phyloP scores from a whole-genome alignment of 2,888 invertebrate genomes.

The Brassicogethes aeneus region DNA sequence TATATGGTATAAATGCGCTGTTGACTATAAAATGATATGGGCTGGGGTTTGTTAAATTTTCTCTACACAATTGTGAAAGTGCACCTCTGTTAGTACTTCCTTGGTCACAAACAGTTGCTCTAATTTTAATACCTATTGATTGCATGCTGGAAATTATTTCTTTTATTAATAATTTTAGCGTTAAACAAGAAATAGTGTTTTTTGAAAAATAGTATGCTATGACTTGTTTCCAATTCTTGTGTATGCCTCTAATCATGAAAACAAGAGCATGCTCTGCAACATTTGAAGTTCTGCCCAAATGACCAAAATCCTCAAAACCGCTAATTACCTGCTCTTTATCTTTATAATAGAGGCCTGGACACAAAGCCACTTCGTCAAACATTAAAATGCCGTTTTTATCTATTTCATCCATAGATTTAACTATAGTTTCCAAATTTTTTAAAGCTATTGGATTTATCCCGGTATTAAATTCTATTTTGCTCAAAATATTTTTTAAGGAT shows the following conservation, averaged over 20 bases:
- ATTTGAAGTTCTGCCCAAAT: conserved; percentile 1
- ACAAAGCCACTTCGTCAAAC: conserved; percentile 20
- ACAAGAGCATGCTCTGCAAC: conserved; percentile 23
- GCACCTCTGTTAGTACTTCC: conserved; percentile 22
- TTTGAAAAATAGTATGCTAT: conserved; percentile 17
- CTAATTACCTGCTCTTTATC: conserved; percentile 10
- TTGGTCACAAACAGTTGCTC: no score
- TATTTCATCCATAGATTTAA: conserved; percentile 10
- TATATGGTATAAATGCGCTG: neutral
- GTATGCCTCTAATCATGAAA: conserved; percentile 20
- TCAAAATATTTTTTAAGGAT: conserved; percentile 13
- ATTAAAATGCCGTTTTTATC: conserved; percentile 14
- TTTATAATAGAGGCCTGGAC: conserved; percentile 13
- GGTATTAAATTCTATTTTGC: conserved; percentile 11
- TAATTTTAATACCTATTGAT: conserved; percentile 16
- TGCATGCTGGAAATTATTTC: conserved; percentile 14
- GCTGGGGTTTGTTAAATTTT: neutral
- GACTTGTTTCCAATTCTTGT: conserved; percentile 22
- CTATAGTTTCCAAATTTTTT: conserved; percentile 9
- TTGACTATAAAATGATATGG: neutral
- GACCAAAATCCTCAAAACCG: conserved; percentile 17
- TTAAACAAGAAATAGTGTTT: conserved; percentile 11
- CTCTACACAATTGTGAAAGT: conserved; percentile 5
- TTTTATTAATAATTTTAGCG: conserved; percentile 13
- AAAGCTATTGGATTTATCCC: conserved; percentile 17